These are phyloP conservation scores for Oncorhynchus kisutch DNA, from an alignment of 2,113 vertebrate species.

Conservation along the genomic window DNA sequence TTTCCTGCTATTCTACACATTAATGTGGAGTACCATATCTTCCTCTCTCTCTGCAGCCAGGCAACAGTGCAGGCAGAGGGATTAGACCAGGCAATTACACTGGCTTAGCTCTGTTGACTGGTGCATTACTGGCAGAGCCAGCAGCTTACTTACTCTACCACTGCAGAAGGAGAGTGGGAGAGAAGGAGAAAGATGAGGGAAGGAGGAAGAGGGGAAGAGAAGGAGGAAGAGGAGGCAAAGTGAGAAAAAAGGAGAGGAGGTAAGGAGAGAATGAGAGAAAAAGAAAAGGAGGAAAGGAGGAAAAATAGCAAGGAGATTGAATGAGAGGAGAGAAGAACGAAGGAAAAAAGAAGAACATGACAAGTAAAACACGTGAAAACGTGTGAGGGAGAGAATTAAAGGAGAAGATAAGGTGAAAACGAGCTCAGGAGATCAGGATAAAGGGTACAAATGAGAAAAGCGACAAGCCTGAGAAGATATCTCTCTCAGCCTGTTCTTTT, in stretches of 20 bases:
- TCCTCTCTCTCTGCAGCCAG: constrained; percentile 7
- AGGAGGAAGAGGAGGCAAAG: constrained; percentile 7
- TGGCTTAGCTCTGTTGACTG: constrained; percentile 25
- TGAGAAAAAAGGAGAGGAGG: neutral
- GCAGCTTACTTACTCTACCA: too few species aligned
- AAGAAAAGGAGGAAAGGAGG: too few species aligned
- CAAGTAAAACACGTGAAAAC: constrained; percentile 25
- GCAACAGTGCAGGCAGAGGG: neutral
- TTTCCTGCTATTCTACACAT: too few species aligned
- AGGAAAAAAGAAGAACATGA: neutral
- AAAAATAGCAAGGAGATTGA: neutral
- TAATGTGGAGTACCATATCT: constrained; percentile 8
- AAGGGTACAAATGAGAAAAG: constrained; percentile 1
- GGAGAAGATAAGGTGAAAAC: neutral
- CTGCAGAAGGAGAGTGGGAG: too few species aligned
- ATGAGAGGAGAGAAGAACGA: neutral
- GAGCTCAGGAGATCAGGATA: neutral
- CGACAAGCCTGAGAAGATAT: too few species aligned
- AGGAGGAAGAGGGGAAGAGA: too few species aligned
- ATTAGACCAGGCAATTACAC: constrained; percentile 36
- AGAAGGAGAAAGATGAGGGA: too few species aligned
- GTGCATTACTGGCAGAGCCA: constrained; percentile 9
- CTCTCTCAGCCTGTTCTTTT: too few species aligned
- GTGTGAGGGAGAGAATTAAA: neutral
- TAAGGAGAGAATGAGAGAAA: too few species aligned